Evolutionary conservation across 1,140 invertebrate genomes (phyloP), one percentile per base, ranked within the genome.

Genomic region (Nebria ingens): DNA sequence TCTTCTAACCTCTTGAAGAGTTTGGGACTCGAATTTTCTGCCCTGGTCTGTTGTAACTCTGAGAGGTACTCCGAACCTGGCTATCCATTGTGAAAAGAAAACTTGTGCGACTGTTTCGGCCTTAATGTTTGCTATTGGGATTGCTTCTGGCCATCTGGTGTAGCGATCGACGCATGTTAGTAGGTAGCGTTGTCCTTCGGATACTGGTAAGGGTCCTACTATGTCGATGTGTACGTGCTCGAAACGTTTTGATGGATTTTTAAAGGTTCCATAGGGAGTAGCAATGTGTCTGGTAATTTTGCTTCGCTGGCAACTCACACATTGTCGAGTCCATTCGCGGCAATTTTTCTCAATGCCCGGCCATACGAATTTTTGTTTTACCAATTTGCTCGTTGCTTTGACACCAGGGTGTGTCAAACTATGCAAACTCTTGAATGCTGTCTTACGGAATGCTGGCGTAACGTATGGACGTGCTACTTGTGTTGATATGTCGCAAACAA

Each of bases 71-170:
- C n/a, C n/a, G n/a, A n/a, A n/a, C n/a, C n/a, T n/a, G n/a, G n/a
- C n/a, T n/a, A n/a, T n/a, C n/a, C n/a, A n/a, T 40, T 20, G 49
- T 53, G n/a, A 51, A 19, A 67, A 57, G 19, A 77, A 61, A 2
- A 65, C 61, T 19, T 56, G 21, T 0, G 65, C 63, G 1, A 73
- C 62, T 4, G 65, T 65, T 23, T 67, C 61, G 6, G 72, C 70
- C 4, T 64, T 59, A 1, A 71, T 72, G 21, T 76, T 68, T 13
- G 53, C 15, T 0, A 75, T 22, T 2, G 74, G 74, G 15, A 71
- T 55, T 1, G 69, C 68, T 62, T 75, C 73, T 0, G 68, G 71
- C 72, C 71, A 79, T n/a, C 69, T 54, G 2, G 75, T 73, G 53
- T 61, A 68, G 19, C 68, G 53, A 57, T 77, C 75, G 0, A 76